Evolutionary conservation across 2,888 invertebrate species (phyloP).

Genomic region (Endotricha flammealis): DNA sequence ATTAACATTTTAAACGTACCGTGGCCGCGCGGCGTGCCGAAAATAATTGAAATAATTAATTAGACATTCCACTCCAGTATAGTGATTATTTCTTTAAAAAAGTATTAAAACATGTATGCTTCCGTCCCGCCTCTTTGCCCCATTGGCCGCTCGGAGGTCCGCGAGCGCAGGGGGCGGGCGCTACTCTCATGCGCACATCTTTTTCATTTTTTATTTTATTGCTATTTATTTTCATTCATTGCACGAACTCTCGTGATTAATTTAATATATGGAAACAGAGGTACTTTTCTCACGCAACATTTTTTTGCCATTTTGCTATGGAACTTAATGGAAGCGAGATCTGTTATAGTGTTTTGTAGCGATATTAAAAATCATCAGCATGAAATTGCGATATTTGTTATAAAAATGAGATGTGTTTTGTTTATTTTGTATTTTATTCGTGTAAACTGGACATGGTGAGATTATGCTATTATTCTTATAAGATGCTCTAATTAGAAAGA

Average conservation of each 20-base stretch:
- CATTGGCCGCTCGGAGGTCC: conserved; percentile 25
- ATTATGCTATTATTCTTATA: conserved; percentile 3
- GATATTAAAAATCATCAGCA: not conserved
- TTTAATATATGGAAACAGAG: conserved; percentile 64
- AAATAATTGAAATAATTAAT: conserved; percentile 61
- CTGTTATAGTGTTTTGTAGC: not conserved
- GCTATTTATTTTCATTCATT: conserved; percentile 41
- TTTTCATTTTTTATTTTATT: conserved; percentile 37
- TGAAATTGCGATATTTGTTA: not conserved
- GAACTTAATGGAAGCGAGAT: conserved; percentile 10
- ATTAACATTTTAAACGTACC: conserved; percentile 41
- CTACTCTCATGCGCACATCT: conserved; percentile 31
- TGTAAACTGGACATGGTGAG: too few species aligned
- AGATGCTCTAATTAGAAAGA: not conserved
- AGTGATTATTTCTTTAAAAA: conserved; percentile 52
- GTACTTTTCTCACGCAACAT: conserved; percentile 55
- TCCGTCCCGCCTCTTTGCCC: conserved; percentile 39
- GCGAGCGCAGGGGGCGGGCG: conserved; percentile 34
- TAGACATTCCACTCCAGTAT: conserved; percentile 42
- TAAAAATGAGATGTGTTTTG: too few species aligned
- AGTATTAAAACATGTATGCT: conserved; percentile 28
- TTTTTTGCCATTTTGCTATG: conserved; percentile 44
- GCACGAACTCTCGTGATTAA: conserved; percentile 63
- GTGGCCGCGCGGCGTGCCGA: conserved; percentile 27
- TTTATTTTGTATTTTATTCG: too few species aligned